These are phyloP conservation scores for Lophius piscatorius DNA, from an alignment of 2,113 vertebrate genomes.

Conservation along the genomic window DNA sequence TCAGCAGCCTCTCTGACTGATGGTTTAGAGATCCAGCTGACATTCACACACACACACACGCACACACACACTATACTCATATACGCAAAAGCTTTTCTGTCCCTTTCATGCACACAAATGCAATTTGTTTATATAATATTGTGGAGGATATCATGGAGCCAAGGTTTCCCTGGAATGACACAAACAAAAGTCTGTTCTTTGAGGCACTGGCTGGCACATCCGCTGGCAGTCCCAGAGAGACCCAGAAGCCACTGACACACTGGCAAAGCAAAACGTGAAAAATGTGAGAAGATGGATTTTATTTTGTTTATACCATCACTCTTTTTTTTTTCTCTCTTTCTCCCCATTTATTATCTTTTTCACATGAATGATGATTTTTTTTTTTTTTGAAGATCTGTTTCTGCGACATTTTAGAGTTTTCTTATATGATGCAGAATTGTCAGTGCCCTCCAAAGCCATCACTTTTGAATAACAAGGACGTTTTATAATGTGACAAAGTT, in stretches of 20 bases:
- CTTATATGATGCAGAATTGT: neutral
- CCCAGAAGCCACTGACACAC: neutral
- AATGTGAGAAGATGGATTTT: slow-evolving; percentile 1
- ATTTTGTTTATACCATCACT: neutral
- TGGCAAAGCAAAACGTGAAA: slow-evolving; percentile 17
- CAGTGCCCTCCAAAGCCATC: neutral
- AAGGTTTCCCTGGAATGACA: slow-evolving; percentile 32
- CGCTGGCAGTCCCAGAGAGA: slow-evolving; percentile 22
- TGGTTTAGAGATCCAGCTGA: too few relatives aligned
- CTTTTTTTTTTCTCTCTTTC: neutral
- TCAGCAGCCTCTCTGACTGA: slow-evolving; percentile 54
- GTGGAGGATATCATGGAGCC: slow-evolving; percentile 26
- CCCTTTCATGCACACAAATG: slow-evolving; percentile 15
- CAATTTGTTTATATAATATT: slow-evolving; percentile 37
- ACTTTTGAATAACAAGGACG: neutral
- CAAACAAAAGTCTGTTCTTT: slow-evolving; percentile 34
- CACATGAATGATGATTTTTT: too few relatives aligned
- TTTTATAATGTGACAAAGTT: neutral
- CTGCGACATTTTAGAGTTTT: neutral
- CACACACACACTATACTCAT: slow-evolving; percentile 16
- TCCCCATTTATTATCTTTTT: slow-evolving; percentile 16
- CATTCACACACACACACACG: too few relatives aligned
- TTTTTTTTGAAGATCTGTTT: too few relatives aligned
- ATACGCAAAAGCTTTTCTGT: neutral
- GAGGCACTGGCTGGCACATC: slow-evolving; percentile 28